Conservation (phyloP, 2,888 invertebrate species). For the Biston betularia region DNA sequence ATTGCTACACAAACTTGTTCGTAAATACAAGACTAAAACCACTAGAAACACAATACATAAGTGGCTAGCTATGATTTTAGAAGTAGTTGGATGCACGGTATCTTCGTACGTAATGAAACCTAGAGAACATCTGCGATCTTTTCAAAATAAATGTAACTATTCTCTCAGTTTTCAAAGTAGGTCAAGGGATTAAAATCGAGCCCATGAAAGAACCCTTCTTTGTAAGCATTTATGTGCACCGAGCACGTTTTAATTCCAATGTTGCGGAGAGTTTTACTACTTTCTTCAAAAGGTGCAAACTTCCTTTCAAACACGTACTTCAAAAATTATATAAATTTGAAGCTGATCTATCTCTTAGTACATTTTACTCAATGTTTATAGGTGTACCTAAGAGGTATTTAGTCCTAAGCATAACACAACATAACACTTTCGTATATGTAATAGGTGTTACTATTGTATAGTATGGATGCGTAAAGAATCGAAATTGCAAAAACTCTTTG, state of each 20-base stretch:
- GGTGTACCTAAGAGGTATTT: too few relatives aligned
- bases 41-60: neutral
- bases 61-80: neutral
- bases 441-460: too few relatives aligned
- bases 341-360: neutral
- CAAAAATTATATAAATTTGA: neutral
- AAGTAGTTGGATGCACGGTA: neutral
- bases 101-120: neutral
- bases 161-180: conserved; percentile 6
- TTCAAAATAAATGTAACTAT: neutral
- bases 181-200: conserved; percentile 21
- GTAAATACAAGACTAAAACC: neutral
- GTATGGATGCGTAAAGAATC: conserved; percentile 4
- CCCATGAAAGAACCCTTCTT: conserved; percentile 22
- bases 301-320: conserved; percentile 7
- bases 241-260: conserved; percentile 36
- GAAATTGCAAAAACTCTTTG: conserved; percentile 8
- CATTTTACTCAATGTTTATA: too few relatives aligned
- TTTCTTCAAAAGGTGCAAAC: conserved; percentile 1
- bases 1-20: neutral
- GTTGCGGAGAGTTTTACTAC: conserved; percentile 22
- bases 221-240: conserved; percentile 29
- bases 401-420: too few relatives aligned
- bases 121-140: too few relatives aligned
- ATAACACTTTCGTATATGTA: too few relatives aligned